Evolutionary conservation across 1,140 invertebrate genomes (phyloP), one percentile per base, ranked within the genome.

Genomic region (Lasioglossum albipes): DNA sequence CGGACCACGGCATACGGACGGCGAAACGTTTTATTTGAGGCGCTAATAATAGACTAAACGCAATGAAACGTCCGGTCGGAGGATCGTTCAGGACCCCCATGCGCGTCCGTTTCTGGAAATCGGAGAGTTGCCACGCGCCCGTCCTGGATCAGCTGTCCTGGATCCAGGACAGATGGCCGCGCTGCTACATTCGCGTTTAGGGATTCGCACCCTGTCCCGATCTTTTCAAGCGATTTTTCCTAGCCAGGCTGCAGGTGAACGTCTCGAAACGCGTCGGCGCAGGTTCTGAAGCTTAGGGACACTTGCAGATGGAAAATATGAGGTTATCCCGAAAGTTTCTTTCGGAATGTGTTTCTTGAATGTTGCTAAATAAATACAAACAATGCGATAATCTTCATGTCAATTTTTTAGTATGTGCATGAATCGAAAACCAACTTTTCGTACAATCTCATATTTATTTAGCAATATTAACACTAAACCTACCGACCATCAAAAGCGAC

Each of bases 241-340:
- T 89, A 84, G 82, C 86, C 83, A 83, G 69, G 78, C 70, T 79
- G 91, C 91, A 92, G 91, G 91, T 92, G 91, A 91, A 92, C 90
- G 84, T 83, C 70, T 83, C 83, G 70, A n/a, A 69, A 70, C 82
- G 82, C 73, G 75, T 79, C 73, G 72, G 41, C 0, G 84, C 84
- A 85, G 84, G 83, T 85, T 82, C 61, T 49, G 72, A 75, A 71
- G 71, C 41, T 79, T 62, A 27, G 36, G 31, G 80, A 75, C 69
- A 73, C 20, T 54, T n/a, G 69, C 18, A 41, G 41, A 36, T 36
- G 36, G 36, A 36, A 36, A 36, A 36, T 36, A 36, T 49, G 0
- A 42, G 6, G 42, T 3, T 42, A 2, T 42, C 42, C 9, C 27
- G 1, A 0, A 27, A 0, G 27, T 27, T 1, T 27, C 27, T 27